phyloP scores from a whole-genome alignment of 2,113 vertebrate species.

The Kryptolebias marmoratus region DNA sequence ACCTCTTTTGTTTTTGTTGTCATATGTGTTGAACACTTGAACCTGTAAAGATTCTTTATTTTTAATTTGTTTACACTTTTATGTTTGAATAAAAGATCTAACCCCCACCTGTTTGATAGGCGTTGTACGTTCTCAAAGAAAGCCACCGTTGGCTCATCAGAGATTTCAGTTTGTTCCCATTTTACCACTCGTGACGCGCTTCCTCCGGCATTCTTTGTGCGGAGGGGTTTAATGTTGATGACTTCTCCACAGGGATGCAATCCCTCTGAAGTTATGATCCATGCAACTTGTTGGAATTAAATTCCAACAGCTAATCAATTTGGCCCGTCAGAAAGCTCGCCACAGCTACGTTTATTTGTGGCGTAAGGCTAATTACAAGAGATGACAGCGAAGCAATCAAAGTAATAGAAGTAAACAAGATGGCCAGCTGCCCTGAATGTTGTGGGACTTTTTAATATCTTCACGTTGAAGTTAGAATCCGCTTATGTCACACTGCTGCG shows the following conservation, averaged over 20 bases:
- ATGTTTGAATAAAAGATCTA: conserved; percentile 41
- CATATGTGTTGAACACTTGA: neutral
- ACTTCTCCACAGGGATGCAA: conserved; percentile 35
- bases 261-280: conserved; percentile 59
- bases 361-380: conserved; percentile 42
- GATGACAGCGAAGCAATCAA: conserved; percentile 28
- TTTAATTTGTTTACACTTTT: conserved; percentile 42
- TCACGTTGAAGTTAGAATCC: conserved; percentile 43
- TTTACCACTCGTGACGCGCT: neutral
- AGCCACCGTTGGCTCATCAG: neutral
- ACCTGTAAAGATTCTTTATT: neutral
- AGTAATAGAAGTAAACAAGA: conserved; percentile 25
- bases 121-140: conserved; percentile 16
- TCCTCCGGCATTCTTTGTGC: neutral
- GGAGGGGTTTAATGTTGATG: conserved; percentile 31
- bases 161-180: neutral
- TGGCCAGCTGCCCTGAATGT: conserved; percentile 1
- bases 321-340: conserved; percentile 26
- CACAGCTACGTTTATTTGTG: conserved; percentile 1
- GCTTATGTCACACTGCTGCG: conserved; percentile 29
- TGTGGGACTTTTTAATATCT: conserved; percentile 7
- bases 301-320: conserved; percentile 43
- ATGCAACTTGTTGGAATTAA: conserved; percentile 53
- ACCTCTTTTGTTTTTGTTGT: neutral
- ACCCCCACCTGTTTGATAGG: neutral